Base-by-base conservation (phyloP, 2,797 vertebrate genomes). In the Poecile montanus region DNA sequence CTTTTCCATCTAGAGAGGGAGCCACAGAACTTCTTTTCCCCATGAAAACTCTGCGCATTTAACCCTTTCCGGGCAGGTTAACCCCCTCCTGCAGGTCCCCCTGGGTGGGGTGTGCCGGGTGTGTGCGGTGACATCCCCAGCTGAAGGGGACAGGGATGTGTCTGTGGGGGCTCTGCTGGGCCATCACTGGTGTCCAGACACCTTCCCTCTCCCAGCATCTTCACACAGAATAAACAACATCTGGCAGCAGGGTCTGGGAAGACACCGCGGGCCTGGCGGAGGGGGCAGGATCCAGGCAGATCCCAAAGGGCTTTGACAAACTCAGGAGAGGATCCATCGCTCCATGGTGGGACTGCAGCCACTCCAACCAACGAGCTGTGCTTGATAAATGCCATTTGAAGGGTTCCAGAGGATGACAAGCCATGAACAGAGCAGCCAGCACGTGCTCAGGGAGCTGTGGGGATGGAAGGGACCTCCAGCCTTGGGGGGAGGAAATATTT, bases 1-100 rank as follows among this genome's bases (percentile, higher is more conserved):
- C 7, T 89, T 63, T 91, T 79, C 61, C 34, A 85, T 82, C 81
- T 80, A 74, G 74, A 93, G 56, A 77, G 48, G 78, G 84, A 94
- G 81, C 32, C 32, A 57, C 88, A 91, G 84, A 93, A 83, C 57
- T 83, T 47, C 38, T 60, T 34, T 61, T 44, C 10, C 40, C 71
- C n/a, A 2, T 0, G 1, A 68, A 42, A 78, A n/a, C 30, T 7
- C 17, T 48, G 26, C 29, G 45, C 36, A 29, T 16, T 61, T 94
- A 67, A 74, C 77, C 75, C 10, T 73, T 86, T 48, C 16, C 1
- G 0, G 53, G 36, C 48, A 51, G 19, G 68, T 91, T 71, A 68
- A 84, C 40, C 62, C 85, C 25, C 9, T 62, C 23, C 50, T 44
- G 7, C 51, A 23, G 9, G 7, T 19, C 21, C 7, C 21, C 20